phyloP scores from a whole-genome alignment of 2,888 invertebrate species.

The Tenthredo scrophulariae region DNA sequence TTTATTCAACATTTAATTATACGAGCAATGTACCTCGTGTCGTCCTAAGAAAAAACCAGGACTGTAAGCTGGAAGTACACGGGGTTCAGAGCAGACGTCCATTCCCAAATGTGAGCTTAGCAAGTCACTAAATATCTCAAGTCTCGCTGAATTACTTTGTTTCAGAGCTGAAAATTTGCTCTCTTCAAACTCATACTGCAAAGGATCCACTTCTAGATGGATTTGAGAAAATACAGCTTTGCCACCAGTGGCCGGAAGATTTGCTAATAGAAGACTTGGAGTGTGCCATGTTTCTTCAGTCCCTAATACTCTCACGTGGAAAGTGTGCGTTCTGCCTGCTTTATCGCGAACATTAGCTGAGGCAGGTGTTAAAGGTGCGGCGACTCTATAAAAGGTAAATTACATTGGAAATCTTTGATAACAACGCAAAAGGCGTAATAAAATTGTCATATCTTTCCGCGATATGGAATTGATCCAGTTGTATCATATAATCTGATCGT shows the following conservation, averaged over 20 bases:
- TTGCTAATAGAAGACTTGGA: constrained; percentile 88
- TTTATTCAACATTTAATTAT: constrained; percentile 5
- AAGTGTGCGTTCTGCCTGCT: constrained; percentile 83
- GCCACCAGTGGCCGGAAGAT: constrained; percentile 83
- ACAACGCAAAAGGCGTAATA: neutral
- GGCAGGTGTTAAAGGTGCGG: constrained; percentile 67
- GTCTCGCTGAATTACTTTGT: constrained; percentile 85
- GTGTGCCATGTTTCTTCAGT: constrained; percentile 94
- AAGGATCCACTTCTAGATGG: constrained; percentile 90
- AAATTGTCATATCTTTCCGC: neutral
- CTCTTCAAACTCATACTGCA: constrained; percentile 83
- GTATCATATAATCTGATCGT: neutral
- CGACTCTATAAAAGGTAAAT: constrained; percentile 22
- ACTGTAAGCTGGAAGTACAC: constrained; percentile 77
- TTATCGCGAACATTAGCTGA: constrained; percentile 71
- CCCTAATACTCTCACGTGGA: constrained; percentile 89
- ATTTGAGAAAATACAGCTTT: constrained; percentile 91
- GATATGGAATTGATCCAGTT: neutral
- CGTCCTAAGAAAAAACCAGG: constrained; percentile 89
- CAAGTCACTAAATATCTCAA: constrained; percentile 89
- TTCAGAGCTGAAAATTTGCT: constrained; percentile 81
- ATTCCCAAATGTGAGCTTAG: constrained; percentile 86
- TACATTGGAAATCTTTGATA: neutral
- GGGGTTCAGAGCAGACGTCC: constrained; percentile 79
- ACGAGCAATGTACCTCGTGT: constrained; percentile 85